Conservation (phyloP, 2,888 invertebrate genomes). For the Notocelia uddmanniana region DNA sequence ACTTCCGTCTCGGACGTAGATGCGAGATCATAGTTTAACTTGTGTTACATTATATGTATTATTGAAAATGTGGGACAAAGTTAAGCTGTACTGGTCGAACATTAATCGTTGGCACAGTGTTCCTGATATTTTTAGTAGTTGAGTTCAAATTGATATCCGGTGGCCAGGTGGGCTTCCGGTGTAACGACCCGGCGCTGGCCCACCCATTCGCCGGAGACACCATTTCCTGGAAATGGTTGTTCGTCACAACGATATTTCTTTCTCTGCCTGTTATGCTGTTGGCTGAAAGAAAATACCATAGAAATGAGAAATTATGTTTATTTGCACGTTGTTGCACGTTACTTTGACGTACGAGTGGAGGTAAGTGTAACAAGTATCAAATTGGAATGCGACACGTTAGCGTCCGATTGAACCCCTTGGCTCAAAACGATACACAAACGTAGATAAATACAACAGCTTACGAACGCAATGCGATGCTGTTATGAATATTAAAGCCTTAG, state of each 20-base stretch:
- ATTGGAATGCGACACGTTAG: not conserved
- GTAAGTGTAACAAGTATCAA: too few relatives aligned
- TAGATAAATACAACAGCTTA: not conserved
- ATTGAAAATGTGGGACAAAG: conserved; percentile 58
- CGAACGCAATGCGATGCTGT: not conserved
- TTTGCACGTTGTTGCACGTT: not conserved
- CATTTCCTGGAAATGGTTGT: conserved; percentile 82
- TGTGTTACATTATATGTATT: not conserved
- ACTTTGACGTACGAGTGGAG: too few relatives aligned
- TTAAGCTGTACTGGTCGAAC: conserved; percentile 68
- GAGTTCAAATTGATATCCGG: conserved; percentile 87
- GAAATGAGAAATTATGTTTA: not conserved
- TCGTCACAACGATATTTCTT: conserved; percentile 78
- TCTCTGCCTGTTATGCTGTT: conserved; percentile 87
- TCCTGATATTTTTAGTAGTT: conserved; percentile 81
- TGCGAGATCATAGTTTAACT: not conserved
- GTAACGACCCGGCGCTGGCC: conserved; percentile 89
- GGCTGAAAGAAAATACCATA: too few relatives aligned
- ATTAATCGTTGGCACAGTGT: conserved; percentile 83
- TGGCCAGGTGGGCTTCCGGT: conserved; percentile 88
- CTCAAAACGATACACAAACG: not conserved
- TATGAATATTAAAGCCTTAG: conserved; percentile 11
- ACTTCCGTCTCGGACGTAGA: conserved; percentile 8
- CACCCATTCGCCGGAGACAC: conserved; percentile 89
- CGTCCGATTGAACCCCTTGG: not conserved